Evolutionary conservation across 2,797 vertebrate species (phyloP).

Genomic region (Rhadinocentrus ornatus): DNA sequence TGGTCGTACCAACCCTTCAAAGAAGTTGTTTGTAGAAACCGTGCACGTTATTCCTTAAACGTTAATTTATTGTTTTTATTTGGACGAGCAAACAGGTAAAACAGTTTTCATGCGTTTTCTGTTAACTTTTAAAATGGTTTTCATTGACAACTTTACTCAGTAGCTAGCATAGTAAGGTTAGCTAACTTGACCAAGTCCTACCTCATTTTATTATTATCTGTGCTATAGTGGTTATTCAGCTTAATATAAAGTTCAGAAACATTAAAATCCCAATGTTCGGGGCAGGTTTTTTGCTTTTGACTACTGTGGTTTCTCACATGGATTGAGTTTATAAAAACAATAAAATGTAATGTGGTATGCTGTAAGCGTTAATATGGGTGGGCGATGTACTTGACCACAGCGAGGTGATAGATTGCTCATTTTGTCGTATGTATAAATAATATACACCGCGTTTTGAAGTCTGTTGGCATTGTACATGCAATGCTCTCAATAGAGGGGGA

Average conservation of each 20-base stretch:
- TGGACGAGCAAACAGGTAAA: slow-evolving; percentile 75
- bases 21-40: slow-evolving; percentile 63
- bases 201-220: slow-evolving; percentile 55
- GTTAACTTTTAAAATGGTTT: slow-evolving; percentile 48
- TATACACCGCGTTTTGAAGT: not conserved
- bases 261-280: not conserved
- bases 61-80: slow-evolving; percentile 58
- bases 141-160: slow-evolving; percentile 40
- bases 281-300: not conserved
- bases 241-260: not conserved
- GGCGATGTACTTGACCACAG: slow-evolving; percentile 41
- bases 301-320: not conserved
- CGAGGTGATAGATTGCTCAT: slow-evolving; percentile 18
- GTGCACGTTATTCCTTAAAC: slow-evolving; percentile 43
- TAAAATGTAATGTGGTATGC: slow-evolving; percentile 55
- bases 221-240: not conserved
- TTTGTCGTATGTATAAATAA: slow-evolving; percentile 8
- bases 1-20: slow-evolving; percentile 45
- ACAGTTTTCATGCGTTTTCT: slow-evolving; percentile 9
- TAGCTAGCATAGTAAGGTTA: slow-evolving; percentile 67
- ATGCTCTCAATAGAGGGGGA: not conserved
- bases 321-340: slow-evolving; percentile 28
- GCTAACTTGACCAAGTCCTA: slow-evolving; percentile 72
- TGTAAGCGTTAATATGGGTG: slow-evolving; percentile 35
- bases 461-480: not conserved